phyloP scores from a whole-genome alignment of 2,113 vertebrate species.

The Anser brachyrhynchus region DNA sequence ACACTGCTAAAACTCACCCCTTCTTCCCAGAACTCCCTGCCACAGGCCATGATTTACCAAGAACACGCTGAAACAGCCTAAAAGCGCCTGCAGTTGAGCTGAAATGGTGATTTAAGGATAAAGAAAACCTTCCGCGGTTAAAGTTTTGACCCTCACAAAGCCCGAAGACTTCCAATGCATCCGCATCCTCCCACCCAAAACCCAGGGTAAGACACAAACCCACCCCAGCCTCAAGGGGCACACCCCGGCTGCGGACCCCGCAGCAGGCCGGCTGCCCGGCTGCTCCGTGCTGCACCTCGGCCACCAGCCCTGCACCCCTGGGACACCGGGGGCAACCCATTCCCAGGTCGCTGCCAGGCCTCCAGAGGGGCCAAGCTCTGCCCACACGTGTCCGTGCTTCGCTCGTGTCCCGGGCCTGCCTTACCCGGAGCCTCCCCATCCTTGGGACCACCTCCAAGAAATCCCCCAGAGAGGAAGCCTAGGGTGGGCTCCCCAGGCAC shows the following conservation, averaged over 20 bases:
- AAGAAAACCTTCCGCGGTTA: background rate
- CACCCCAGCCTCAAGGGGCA: fast-evolving
- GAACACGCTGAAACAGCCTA: background rate
- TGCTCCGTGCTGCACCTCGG: fast-evolving
- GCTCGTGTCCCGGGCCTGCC: fast-evolving
- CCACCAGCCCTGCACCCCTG: background rate
- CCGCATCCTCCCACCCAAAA: background rate
- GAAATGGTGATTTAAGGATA: fast-evolving
- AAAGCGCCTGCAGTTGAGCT: background rate
- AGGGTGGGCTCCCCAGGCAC: fast-evolving
- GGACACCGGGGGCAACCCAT: background rate
- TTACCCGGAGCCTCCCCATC: background rate
- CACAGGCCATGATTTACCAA: background rate
- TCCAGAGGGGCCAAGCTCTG: background rate
- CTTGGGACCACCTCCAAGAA: background rate
- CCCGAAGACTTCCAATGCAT: fast-evolving
- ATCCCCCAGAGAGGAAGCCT: background rate
- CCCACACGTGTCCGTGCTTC: fast-evolving
- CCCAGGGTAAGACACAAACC: background rate
- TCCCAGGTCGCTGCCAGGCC: background rate
- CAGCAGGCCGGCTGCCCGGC: fast-evolving
- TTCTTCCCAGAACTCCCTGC: background rate
- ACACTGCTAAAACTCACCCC: background rate
- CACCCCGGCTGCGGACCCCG: fast-evolving
- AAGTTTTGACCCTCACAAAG: background rate